Conservation (phyloP, 2,888 invertebrate genomes). For the Drosophila differens region DNA sequence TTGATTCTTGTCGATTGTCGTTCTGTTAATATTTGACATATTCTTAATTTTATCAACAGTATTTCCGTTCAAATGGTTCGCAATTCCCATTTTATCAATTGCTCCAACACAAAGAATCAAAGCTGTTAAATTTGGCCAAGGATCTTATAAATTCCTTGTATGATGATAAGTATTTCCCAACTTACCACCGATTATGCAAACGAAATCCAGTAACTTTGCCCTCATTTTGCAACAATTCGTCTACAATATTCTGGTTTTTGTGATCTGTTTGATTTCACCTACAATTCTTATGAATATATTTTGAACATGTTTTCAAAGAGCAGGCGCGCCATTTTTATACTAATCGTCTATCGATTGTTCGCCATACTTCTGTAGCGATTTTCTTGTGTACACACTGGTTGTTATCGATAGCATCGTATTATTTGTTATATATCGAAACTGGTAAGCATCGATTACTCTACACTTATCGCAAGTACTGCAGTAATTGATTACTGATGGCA, state of each 20-base stretch:
- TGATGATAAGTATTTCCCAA: neutral
- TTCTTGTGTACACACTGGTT: slow-evolving; percentile 24
- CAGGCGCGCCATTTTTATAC: neutral
- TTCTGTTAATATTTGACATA: neutral
- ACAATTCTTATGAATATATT: neutral
- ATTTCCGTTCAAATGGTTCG: neutral
- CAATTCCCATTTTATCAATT: neutral
- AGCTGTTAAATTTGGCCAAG: neutral
- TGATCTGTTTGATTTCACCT: neutral
- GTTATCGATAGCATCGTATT: neutral
- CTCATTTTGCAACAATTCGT: neutral
- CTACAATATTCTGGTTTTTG: neutral
- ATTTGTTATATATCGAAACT: neutral
- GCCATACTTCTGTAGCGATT: neutral
- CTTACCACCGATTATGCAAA: neutral
- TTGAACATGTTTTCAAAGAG: neutral
- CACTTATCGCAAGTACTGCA: neutral
- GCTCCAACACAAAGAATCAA: neutral
- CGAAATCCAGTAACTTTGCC: neutral
- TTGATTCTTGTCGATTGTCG: neutral
- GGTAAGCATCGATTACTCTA: neutral
- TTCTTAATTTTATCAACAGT: neutral
- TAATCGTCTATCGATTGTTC: neutral
- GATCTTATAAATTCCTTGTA: no score
- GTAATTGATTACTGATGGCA: neutral